phyloP scores from a whole-genome alignment of 2,888 invertebrate genomes.

The Phrixothrix hirtus region DNA sequence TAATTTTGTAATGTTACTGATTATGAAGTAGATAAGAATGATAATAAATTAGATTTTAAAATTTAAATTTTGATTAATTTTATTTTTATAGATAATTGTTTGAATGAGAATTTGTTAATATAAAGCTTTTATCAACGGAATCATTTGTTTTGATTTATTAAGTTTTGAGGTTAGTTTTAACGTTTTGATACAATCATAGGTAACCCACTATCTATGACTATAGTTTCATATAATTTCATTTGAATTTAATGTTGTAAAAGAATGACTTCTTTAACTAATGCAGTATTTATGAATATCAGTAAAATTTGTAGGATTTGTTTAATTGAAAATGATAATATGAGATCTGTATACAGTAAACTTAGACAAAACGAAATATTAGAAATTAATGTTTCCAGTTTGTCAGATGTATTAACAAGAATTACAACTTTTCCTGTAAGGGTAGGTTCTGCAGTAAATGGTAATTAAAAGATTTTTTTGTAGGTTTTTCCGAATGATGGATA shows the following conservation, averaged over 20 bases:
- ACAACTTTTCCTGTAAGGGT: slow-evolving; percentile 34
- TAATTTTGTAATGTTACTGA: no score
- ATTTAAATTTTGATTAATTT: no score
- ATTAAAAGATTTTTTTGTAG: no score
- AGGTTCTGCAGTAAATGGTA: no score
- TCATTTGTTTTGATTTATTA: not conserved
- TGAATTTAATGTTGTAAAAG: not conserved
- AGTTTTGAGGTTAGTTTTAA: slow-evolving; percentile 5
- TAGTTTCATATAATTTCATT: not conserved
- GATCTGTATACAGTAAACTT: slow-evolving; percentile 35
- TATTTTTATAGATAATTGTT: no score
- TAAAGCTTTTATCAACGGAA: not conserved
- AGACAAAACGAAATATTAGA: slow-evolving; percentile 34
- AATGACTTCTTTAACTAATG: slow-evolving; percentile 9
- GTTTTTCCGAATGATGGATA: slow-evolving; percentile 29
- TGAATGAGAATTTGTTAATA: no score
- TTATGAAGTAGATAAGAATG: no score
- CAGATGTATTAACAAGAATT: slow-evolving; percentile 36
- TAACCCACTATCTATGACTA: no score
- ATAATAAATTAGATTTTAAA: no score
- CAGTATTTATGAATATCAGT: slow-evolving; percentile 27
- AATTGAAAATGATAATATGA: slow-evolving; percentile 33
- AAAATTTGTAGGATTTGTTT: slow-evolving; percentile 41
- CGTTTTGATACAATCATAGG: no score
- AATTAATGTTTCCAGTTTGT: slow-evolving; percentile 28